Percentiles rank a stretch among this genome's conserved stretches.
These are phyloP conservation scores for Chloropsis cyanopogon DNA, from an alignment of 2,113 vertebrate species.

Conservation along the genomic window DNA sequence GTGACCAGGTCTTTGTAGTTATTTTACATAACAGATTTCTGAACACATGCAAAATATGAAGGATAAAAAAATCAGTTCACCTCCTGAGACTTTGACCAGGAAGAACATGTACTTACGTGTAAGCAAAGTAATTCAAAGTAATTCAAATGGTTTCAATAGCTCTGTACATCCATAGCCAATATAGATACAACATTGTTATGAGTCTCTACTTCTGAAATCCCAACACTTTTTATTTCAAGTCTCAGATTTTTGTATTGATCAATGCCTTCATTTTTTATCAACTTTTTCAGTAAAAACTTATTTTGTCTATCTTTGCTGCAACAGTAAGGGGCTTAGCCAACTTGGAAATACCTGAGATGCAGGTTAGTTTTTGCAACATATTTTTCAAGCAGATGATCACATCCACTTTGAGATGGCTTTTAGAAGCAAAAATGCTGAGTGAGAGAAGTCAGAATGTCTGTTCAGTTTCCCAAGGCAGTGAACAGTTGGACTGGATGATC, in stretches of 20 bases:
- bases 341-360: not conserved
- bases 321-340: not conserved
- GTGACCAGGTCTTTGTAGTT: not conserved
- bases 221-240: not conserved
- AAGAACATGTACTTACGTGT: not conserved
- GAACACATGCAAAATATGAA: not conserved
- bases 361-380: not conserved
- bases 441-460: not conserved
- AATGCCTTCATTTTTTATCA: not conserved
- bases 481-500: not conserved
- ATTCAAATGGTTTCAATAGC: not conserved
- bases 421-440: not conserved
- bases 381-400: not conserved
- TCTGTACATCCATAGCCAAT: not conserved
- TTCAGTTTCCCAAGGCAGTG: not conserved
- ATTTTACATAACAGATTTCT: not conserved
- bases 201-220: not conserved
- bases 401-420: not conserved
- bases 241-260: not conserved
- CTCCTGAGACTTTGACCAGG: not conserved
- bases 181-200: not conserved
- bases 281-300: not conserved
- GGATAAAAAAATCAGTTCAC: not conserved
- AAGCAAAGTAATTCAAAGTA: not conserved
- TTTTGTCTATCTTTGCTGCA: not conserved